Evolutionary conservation across 2,888 invertebrate species (phyloP), one percentile per base, ranked within the genome.

Genomic region (Smittia aterrima): DNA sequence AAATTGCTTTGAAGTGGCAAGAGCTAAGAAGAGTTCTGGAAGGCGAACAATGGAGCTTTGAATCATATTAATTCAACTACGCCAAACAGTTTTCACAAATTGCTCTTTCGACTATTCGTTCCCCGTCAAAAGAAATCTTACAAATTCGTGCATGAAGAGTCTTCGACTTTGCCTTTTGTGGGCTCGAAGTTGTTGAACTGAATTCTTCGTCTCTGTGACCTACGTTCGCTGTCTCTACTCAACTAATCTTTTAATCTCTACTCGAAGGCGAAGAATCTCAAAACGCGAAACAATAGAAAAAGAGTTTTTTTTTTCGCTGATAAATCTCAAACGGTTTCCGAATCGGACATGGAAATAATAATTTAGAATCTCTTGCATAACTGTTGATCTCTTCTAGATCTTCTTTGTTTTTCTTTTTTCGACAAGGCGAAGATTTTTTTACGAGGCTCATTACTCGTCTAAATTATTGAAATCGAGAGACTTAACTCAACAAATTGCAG

Each of bases 221-320:
- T n/a, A n/a, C n/a, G n/a, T n/a, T n/a, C n/a, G n/a, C n/a, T n/a
- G n/a, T n/a, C n/a, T n/a, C n/a, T n/a, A n/a, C n/a, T n/a, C n/a
- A n/a, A n/a, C n/a, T n/a, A n/a, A n/a, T n/a, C n/a, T n/a, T n/a
- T n/a, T n/a, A n/a, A n/a, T n/a, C n/a, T n/a, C n/a, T n/a, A n/a
- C n/a, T n/a, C n/a, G n/a, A n/a, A n/a, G n/a, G n/a, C n/a, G n/a
- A n/a, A n/a, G n/a, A n/a, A n/a, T n/a, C n/a, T n/a, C n/a, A n/a
- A n/a, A n/a, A n/a, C 53, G 16, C n/a, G 64, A 64, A 64, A 47
- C 47, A 47, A 47, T 47, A 47, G 47, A 47, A 9, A 3, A 38
- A 38, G 38, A 38, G 6, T 4, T 38, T 38, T 38, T 38, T 47
- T 47, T 16, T 47, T 3, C 4, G 47, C 11, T 47, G 11, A n/a